These are phyloP conservation scores for Musca domestica DNA, from an alignment of 1,140 invertebrate genomes.

Conservation along the genomic window DNA sequence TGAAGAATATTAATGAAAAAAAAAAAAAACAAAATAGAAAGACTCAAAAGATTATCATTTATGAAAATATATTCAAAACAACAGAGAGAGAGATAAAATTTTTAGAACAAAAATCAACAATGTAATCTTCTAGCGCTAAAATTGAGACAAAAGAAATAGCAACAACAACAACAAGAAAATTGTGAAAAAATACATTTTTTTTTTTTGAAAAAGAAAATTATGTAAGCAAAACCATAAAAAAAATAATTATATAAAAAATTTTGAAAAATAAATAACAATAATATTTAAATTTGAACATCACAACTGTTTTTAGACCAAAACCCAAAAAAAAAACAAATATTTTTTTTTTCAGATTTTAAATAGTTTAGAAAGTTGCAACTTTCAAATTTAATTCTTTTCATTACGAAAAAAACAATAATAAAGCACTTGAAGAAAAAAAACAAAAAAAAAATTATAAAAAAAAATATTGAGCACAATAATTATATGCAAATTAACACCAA, in stretches of 20 bases:
- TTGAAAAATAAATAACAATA: not conserved
- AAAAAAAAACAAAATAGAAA: too few relatives aligned
- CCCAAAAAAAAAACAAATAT: too few relatives aligned
- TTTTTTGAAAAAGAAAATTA: not conserved
- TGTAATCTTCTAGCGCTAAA: constrained; percentile 20
- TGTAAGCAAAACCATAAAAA: not conserved
- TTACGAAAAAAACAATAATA: constrained; percentile 1
- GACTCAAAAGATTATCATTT: too few relatives aligned
- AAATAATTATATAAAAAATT: not conserved
- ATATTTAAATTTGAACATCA: too few relatives aligned
- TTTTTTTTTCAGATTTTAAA: not conserved
- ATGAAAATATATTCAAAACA: too few relatives aligned
- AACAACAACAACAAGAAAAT: not conserved
- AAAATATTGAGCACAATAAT: constrained; percentile 3
- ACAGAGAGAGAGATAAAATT: not conserved
- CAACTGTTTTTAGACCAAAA: too few relatives aligned
- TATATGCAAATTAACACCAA: not conserved
- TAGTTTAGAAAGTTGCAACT: not conserved
- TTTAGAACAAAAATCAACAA: constrained; percentile 17
- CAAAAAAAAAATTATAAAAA: not conserved
- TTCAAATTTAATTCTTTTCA: not conserved
- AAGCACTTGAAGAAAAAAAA: not conserved
- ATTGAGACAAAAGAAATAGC: not conserved
- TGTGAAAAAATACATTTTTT: not conserved
- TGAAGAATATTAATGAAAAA: too few relatives aligned